Percentiles rank a stretch among this genome's conserved stretches.
Conservation (phyloP, 2,888 invertebrate genomes). For the Xylophagus ater region DNA sequence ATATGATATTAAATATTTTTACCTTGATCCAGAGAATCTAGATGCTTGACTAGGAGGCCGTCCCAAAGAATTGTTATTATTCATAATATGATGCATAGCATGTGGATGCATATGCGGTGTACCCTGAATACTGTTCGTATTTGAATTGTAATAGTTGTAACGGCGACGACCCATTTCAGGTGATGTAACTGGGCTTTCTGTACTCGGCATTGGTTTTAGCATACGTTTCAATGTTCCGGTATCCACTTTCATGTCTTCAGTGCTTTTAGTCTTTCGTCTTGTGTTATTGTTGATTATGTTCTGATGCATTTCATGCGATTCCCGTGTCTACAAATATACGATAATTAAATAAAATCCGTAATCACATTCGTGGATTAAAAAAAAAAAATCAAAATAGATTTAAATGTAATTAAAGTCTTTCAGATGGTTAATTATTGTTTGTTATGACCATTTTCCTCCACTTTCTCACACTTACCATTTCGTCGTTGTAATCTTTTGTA, state of each 20-base stretch:
- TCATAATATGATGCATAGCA: constrained; percentile 44
- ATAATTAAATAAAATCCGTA: constrained; percentile 7
- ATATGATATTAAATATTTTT: constrained; percentile 19
- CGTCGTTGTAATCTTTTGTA: constrained; percentile 56
- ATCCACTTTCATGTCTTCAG: constrained; percentile 71
- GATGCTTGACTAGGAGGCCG: constrained; percentile 53
- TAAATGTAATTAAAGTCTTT: neutral
- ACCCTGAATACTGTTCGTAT: constrained; percentile 36
- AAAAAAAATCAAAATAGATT: constrained; percentile 4
- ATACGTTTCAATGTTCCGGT: constrained; percentile 76
- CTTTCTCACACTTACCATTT: constrained; percentile 42
- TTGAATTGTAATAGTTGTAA: constrained; percentile 52
- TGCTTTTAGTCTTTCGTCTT: constrained; percentile 77
- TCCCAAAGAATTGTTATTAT: constrained; percentile 46
- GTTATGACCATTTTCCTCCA: neutral
- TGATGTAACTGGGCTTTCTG: constrained; percentile 80
- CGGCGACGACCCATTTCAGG: constrained; percentile 80
- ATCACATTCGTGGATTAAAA: constrained; percentile 1
- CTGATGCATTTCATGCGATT: constrained; percentile 58
- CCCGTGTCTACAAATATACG: constrained; percentile 44
- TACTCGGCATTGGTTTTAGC: constrained; percentile 87
- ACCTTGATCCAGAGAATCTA: constrained; percentile 54
- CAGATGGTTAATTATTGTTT: constrained; percentile 13
- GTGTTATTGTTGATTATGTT: constrained; percentile 65
- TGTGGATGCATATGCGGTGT: constrained; percentile 52